Base-by-base conservation (phyloP, 2,888 invertebrate genomes). In the Minunthozetes semirufus region DNA sequence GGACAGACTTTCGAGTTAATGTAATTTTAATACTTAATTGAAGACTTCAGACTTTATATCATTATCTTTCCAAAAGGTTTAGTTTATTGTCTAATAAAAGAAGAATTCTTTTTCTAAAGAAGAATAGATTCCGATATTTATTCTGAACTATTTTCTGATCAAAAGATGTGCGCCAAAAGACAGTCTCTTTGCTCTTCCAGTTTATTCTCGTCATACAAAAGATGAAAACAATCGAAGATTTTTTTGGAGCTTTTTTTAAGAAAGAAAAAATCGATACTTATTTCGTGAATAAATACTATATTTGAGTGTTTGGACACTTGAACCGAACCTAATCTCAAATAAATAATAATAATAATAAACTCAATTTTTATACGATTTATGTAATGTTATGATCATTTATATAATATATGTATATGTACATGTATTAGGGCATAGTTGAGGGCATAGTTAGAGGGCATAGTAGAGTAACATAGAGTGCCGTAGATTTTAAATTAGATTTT, bases 1-100 rank as follows among this genome's bases (percentile, higher is more conserved):
- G 50, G 15, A 8, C 50, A 50, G 15, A 50, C 6, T 50, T 13
- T 8, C n/a, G 15, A n/a, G 50, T 33, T 33, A 33, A 33, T 56
- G 25, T 56, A 22, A 56, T 56, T 56, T 56, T 56, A 56, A 17
- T 56, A 56, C 56, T 56, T 56, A 56, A 56, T 56, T 56, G 56
- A 19, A 56, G 25, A 19, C 11, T 25, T 56, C 56, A 22, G 9
- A 56, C 25, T 25, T 17, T 17, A 56, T 56, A 56, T 56, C 25
- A 56, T 56, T 56, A 22, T 56, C 56, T 56, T 22, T 56, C 56
- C 56, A 19, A 56, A 22, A 19, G 22, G 19, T 56, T 22, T 56
- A 33, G 9, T 56, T 56, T 8, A 56, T 22, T 22, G 9, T 8
- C 8, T 56, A 17, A 56, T 19, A 8, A 56, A 56, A 11, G 48